These are phyloP conservation scores for Meganola albula DNA, from an alignment of 2,888 invertebrate genomes.

Conservation along the genomic window DNA sequence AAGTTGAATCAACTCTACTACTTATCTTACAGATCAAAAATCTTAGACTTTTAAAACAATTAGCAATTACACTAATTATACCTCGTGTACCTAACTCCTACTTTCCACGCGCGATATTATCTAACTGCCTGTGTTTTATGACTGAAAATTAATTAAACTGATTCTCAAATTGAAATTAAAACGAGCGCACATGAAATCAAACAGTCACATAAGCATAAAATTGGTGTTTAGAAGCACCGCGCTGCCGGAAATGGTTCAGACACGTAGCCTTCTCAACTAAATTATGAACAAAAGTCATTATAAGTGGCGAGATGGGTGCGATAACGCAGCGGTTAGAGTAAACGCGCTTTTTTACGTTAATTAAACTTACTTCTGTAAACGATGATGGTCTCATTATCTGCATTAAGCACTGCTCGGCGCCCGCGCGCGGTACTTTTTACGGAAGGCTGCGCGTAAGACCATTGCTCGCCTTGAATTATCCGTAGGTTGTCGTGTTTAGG, in stretches of 20 bases:
- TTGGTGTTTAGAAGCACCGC: conserved; percentile 54
- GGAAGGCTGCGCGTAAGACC: conserved; percentile 44
- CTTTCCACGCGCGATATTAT: conserved; percentile 33
- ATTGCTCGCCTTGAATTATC: conserved; percentile 5
- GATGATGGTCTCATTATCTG: conserved; percentile 66
- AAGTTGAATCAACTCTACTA: conserved; percentile 19
- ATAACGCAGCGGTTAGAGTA: conserved; percentile 68
- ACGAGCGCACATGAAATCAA: conserved; percentile 44
- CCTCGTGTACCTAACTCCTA: conserved; percentile 22
- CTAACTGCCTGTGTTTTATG: conserved; percentile 32
- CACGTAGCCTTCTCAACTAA: conserved; percentile 59
- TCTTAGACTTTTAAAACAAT: conserved; percentile 27
- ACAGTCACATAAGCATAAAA: conserved; percentile 60
- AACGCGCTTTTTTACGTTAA: conserved; percentile 76
- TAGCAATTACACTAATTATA: conserved; percentile 38
- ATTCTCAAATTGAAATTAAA: conserved; percentile 43
- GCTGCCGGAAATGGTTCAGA: conserved; percentile 60
- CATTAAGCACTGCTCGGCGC: conserved; percentile 48
- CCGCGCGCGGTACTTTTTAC: conserved; percentile 49
- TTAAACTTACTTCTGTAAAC: conserved; percentile 75
- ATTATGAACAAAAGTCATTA: conserved; percentile 75
- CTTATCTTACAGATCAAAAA: conserved; percentile 35
- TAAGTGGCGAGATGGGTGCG: conserved; percentile 62
- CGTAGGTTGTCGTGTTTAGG: conserved; percentile 32
- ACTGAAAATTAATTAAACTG: conserved; percentile 52